phyloP scores from a whole-genome alignment of 2,113 vertebrate genomes.

The Microcebus jonahi region DNA sequence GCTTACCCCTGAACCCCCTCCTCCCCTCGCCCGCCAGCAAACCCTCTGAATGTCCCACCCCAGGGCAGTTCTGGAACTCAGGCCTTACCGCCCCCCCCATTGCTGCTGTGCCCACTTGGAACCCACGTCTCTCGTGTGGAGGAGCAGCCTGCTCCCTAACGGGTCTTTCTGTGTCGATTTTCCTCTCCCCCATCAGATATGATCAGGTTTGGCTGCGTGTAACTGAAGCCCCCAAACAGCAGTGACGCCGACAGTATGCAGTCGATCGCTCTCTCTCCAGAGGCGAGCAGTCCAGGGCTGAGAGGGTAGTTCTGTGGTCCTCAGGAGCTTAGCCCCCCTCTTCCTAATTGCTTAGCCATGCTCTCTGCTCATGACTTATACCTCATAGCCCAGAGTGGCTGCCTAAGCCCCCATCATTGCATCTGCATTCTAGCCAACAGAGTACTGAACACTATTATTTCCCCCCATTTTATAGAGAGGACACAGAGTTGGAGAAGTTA shows the following conservation, averaged over 20 bases:
- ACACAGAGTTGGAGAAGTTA: neutral
- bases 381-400: neutral
- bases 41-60: neutral
- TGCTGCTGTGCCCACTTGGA: fast-evolving
- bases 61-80: neutral
- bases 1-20: too few relatives aligned
- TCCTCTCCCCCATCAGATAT: neutral
- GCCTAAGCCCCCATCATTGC: neutral
- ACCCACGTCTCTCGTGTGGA: too few relatives aligned
- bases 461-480: neutral
- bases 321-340: neutral
- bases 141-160: neutral
- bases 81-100: too few relatives aligned
- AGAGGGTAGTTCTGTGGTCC: neutral
- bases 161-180: neutral
- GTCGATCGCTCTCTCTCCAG: neutral
- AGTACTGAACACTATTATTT: neutral
- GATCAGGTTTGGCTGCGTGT: too few relatives aligned
- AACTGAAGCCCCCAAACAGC: neutral
- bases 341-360: neutral
- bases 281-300: neutral
- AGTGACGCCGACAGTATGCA: fast-evolving
- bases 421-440: neutral
- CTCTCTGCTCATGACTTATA: neutral
- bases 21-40: neutral